Percentiles rank a stretch among this genome's conserved stretches.
Evolutionary conservation across 1,140 invertebrate species (phyloP).

Genomic region (Hirudo medicinalis): DNA sequence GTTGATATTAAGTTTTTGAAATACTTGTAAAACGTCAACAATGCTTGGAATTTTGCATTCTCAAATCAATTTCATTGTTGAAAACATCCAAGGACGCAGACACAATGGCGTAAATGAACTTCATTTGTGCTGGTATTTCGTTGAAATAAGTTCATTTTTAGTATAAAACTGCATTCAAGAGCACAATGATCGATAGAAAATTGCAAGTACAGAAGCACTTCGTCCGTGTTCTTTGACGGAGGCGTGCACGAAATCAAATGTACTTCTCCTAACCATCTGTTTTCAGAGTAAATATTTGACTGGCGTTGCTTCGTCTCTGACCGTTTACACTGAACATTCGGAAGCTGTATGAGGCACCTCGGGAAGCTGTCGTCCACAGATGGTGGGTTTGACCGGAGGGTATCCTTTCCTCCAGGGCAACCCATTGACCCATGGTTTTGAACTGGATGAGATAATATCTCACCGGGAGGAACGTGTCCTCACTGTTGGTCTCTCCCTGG

Average conservation of each 20-base stretch:
- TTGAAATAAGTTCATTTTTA: too few relatives aligned
- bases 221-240: not conserved
- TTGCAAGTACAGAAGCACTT: not conserved
- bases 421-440: slow-evolving; percentile 57
- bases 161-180: not conserved
- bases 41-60: too few relatives aligned
- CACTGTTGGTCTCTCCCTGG: not conserved
- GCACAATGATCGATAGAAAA: not conserved
- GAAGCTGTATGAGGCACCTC: slow-evolving; percentile 21
- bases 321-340: slow-evolving; percentile 13
- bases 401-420: slow-evolving; percentile 67
- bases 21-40: too few relatives aligned
- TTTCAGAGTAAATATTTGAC: slow-evolving; percentile 14
- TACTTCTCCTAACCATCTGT: not conserved
- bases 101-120: too few relatives aligned
- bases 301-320: not conserved
- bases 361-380: slow-evolving; percentile 20
- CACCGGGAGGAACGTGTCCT: not conserved
- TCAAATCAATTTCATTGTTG: too few relatives aligned
- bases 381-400: slow-evolving; percentile 63
- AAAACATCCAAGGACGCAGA: too few relatives aligned
- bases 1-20: too few relatives aligned
- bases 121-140: too few relatives aligned
- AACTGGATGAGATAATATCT: slow-evolving; percentile 77
- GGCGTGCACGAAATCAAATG: too few relatives aligned